These are phyloP conservation scores for Sphaeridia pumilis DNA, from an alignment of 2,888 invertebrate species.

Conservation along the genomic window DNA sequence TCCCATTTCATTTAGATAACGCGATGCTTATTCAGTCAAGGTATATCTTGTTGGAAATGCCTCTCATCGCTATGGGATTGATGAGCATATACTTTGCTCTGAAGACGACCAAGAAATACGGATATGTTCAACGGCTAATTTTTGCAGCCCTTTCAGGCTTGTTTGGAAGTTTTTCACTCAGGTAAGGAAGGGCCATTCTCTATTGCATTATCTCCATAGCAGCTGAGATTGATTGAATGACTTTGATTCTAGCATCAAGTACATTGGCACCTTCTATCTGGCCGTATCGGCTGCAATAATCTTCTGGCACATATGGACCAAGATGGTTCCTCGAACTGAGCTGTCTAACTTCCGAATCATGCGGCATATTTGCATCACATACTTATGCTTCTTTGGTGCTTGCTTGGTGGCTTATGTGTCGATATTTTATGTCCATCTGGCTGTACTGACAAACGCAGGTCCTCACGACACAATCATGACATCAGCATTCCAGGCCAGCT, in stretches of 20 bases:
- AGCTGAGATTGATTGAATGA: too few relatives aligned
- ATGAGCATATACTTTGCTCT: constrained; percentile 44
- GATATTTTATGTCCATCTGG: constrained; percentile 75
- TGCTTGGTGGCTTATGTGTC: constrained; percentile 56
- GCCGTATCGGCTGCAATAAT: constrained; percentile 52
- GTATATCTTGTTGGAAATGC: constrained; percentile 86
- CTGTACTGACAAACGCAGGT: constrained; percentile 71
- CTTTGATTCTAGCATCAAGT: constrained; percentile 60
- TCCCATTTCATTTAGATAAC: constrained; percentile 58
- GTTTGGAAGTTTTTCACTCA: constrained; percentile 39
- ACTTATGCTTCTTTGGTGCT: constrained; percentile 51
- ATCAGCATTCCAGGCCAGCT: constrained; percentile 87
- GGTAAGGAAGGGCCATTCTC: constrained; percentile 15
- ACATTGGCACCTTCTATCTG: constrained; percentile 64
- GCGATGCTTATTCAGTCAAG: constrained; percentile 83
- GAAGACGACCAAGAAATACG: constrained; percentile 38
- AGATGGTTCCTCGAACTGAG: constrained; percentile 45
- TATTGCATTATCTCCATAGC: too few relatives aligned
- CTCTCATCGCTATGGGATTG: constrained; percentile 74
- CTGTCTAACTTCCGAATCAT: constrained; percentile 40
- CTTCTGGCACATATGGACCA: constrained; percentile 63
- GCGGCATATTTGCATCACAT: constrained; percentile 43
- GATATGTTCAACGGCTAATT: constrained; percentile 34
- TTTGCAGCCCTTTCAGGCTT: constrained; percentile 50
- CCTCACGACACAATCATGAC: constrained; percentile 96